Percentiles rank a stretch among this genome's conserved stretches.
Evolutionary conservation across 2,888 invertebrate genomes (phyloP).

Genomic region (Lasioglossum marginatum): DNA sequence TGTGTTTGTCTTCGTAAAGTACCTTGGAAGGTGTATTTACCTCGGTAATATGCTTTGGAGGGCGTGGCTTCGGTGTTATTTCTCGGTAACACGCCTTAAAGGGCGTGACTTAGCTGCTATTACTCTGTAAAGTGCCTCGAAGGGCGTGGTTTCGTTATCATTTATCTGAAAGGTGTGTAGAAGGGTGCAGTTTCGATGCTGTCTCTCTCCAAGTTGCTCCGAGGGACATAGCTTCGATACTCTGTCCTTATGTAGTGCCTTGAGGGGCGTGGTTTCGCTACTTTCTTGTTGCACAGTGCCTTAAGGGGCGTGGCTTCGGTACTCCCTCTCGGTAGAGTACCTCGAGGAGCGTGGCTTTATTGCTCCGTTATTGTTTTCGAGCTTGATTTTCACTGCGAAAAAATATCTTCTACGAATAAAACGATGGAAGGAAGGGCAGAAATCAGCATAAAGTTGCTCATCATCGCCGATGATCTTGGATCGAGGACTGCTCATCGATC

Average conservation of each 20-base stretch:
- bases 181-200: too few species aligned
- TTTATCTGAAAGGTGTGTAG: too few species aligned
- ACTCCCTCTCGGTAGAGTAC: fast-evolving
- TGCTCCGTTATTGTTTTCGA: neutral
- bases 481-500: neutral
- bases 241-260: neutral
- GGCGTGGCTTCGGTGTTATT: neutral
- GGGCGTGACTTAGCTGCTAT: neutral
- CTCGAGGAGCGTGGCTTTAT: neutral
- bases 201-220: too few species aligned
- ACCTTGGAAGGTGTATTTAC: too few species aligned
- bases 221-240: too few species aligned
- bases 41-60: neutral
- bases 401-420: neutral
- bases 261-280: neutral
- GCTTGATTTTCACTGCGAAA: neutral
- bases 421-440: too few species aligned
- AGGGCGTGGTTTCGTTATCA: neutral
- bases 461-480: too few species aligned
- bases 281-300: too few species aligned
- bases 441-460: too few species aligned
- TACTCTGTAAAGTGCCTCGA: neutral
- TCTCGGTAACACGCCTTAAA: neutral
- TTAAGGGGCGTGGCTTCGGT: too few species aligned
- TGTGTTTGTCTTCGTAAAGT: neutral